phyloP scores from a whole-genome alignment of 35 echinoderm and acorn worm genomes.

The Stichopus chloronotus region DNA sequence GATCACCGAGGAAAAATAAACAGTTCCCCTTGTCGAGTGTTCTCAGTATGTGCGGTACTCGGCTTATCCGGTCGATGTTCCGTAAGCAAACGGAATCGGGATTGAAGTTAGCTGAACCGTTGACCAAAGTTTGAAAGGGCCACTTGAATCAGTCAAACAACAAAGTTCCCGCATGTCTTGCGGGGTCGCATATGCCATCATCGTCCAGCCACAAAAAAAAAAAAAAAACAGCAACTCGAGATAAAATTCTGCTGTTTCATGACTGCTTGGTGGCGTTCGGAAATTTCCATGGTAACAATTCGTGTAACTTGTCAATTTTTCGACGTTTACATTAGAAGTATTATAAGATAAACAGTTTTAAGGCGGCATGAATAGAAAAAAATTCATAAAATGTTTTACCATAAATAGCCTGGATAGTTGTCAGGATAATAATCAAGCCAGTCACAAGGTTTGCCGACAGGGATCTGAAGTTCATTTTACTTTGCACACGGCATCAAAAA shows the following conservation, averaged over 20 bases:
- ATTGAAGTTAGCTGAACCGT: constrained; percentile 40
- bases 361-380: no score
- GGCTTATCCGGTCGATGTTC: constrained; percentile 18
- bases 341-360: no score
- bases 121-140: constrained; percentile 51
- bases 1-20: constrained; percentile 31
- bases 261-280: neutral
- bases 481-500: neutral
- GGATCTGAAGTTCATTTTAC: no score
- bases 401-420: no score
- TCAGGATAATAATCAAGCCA: no score
- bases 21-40: constrained; percentile 8
- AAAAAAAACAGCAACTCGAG: neutral
- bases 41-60: constrained; percentile 28
- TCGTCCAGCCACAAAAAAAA: neutral
- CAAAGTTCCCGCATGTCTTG: neutral
- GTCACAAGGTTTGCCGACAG: no score
- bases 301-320: neutral
- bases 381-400: no score
- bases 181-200: neutral
- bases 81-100: neutral
- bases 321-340: no score
- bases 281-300: neutral
- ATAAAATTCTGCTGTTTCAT: neutral
- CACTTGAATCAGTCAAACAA: constrained; percentile 42